phyloP scores from a whole-genome alignment of 1,140 invertebrate species.

The Heliconius congener region DNA sequence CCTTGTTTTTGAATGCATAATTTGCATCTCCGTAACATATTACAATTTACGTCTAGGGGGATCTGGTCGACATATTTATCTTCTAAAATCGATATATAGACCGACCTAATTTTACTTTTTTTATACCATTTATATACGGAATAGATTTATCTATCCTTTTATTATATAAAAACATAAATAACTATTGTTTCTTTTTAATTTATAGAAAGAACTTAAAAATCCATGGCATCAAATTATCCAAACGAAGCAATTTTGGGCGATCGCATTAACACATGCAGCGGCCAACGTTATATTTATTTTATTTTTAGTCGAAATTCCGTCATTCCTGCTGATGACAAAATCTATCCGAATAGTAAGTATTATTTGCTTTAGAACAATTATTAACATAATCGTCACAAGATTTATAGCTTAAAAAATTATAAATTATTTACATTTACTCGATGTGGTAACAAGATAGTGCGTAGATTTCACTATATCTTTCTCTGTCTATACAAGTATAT shows the following conservation, averaged over 20 bases:
- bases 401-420: background rate
- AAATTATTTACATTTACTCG: too few relatives aligned
- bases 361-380: background rate
- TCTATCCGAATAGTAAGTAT: slow-evolving; percentile 37
- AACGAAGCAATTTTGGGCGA: slow-evolving; percentile 53
- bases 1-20: too few relatives aligned
- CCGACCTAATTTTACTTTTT: too few relatives aligned
- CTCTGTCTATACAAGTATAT: too few relatives aligned
- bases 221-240: slow-evolving; percentile 56
- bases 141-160: too few relatives aligned
- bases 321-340: slow-evolving; percentile 38
- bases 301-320: slow-evolving; percentile 55
- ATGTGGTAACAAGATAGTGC: too few relatives aligned
- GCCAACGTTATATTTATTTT: slow-evolving; percentile 57
- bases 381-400: background rate
- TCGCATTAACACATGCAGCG: slow-evolving; percentile 51
- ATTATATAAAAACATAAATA: background rate
- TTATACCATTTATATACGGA: too few relatives aligned
- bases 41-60: too few relatives aligned
- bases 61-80: too few relatives aligned
- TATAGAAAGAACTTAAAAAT: slow-evolving; percentile 50
- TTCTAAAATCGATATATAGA: too few relatives aligned
- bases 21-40: too few relatives aligned
- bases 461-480: too few relatives aligned
- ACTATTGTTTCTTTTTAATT: slow-evolving; percentile 1